Percentiles rank a stretch among this genome's conserved stretches.
Evolutionary conservation across 2,113 vertebrate genomes (phyloP).

Genomic region (Aleadryas rufinucha): DNA sequence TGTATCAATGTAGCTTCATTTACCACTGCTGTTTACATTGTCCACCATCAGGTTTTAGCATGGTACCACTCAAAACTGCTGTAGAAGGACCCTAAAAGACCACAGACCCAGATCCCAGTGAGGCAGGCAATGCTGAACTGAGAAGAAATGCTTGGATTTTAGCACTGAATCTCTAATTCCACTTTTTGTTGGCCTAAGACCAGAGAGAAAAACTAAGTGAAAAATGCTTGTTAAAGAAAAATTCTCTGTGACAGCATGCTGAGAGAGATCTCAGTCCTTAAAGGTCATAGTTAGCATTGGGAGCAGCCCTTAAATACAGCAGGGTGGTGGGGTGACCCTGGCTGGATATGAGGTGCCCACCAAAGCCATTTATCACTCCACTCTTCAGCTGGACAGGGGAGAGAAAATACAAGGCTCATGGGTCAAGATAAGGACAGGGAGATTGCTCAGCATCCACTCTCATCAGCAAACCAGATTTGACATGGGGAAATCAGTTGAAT

Average conservation of each 20-base stretch:
- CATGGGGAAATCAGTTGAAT: neutral
- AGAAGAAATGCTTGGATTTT: neutral
- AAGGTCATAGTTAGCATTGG: neutral
- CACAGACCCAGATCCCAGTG: neutral
- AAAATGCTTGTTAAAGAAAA: neutral
- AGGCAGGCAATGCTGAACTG: neutral
- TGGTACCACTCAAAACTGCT: neutral
- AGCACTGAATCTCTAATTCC: neutral
- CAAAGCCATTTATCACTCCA: neutral
- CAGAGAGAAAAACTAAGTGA: neutral
- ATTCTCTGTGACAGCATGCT: neutral
- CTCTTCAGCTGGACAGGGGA: neutral
- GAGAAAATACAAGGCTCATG: neutral
- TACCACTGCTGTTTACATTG: neutral
- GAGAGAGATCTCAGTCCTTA: neutral
- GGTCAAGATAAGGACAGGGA: neutral
- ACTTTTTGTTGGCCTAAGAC: neutral
- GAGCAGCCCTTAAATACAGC: neutral
- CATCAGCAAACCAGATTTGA: neutral
- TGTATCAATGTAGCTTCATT: neutral
- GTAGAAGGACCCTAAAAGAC: neutral
- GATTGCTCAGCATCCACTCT: neutral
- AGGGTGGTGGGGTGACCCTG: neutral
- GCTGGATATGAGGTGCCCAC: neutral
- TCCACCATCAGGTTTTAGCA: neutral